These are phyloP conservation scores for Tyrophagus putrescentiae DNA, from an alignment of 1,140 invertebrate species.

Conservation along the genomic window DNA sequence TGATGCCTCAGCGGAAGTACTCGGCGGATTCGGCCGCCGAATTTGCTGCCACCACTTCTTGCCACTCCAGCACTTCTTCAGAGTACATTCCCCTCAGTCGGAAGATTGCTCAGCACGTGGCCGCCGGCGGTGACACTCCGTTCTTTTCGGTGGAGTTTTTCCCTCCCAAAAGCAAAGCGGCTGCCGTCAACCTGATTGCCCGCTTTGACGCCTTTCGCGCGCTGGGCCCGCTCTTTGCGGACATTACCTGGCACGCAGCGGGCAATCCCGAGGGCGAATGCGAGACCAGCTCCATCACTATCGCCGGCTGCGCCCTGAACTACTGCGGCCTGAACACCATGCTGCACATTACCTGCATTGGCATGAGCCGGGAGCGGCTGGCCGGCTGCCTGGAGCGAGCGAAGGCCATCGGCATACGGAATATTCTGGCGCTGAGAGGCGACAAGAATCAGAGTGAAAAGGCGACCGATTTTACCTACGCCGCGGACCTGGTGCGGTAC, in stretches of 20 bases:
- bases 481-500: conserved; percentile 44
- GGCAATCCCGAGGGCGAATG: conserved; percentile 42
- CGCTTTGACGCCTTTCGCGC: conserved; percentile 40
- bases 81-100: no score
- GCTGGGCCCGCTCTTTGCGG: conserved; percentile 45
- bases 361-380: conserved; percentile 38
- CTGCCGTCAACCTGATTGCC: conserved; percentile 34
- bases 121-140: no score
- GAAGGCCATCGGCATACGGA: conserved; percentile 43
- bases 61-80: no score
- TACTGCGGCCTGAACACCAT: conserved; percentile 47
- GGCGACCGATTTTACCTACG: conserved; percentile 28
- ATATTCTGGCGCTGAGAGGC: conserved; percentile 47
- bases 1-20: no score
- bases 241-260: conserved; percentile 49
- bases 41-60: no score
- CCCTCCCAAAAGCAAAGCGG: conserved; percentile 42
- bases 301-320: conserved; percentile 42
- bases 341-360: conserved; percentile 47
- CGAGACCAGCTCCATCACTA: conserved; percentile 45
- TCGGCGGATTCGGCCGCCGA: no score
- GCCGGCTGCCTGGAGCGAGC: conserved; percentile 37
- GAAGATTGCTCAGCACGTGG: no score
- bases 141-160: conserved; percentile 52
- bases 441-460: conserved; percentile 33